Conservation (phyloP, 2,113 vertebrate species). For the Pituophis catenifer region DNA sequence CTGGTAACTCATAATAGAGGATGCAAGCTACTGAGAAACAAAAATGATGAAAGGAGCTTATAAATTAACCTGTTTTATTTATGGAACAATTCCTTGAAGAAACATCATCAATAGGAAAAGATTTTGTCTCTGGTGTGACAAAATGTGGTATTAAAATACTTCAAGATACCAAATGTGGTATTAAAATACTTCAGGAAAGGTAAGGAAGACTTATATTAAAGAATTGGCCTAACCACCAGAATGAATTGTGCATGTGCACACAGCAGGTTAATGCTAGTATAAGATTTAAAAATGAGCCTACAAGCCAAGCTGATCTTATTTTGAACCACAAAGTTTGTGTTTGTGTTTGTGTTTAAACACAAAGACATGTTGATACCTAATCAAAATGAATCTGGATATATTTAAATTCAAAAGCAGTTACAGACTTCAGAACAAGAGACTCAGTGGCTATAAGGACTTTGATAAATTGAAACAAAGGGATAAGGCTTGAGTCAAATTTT, state of each 20-base stretch:
- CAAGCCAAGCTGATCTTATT: too few species aligned
- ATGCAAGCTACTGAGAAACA: neutral
- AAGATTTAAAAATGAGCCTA: too few species aligned
- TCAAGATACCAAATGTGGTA: neutral
- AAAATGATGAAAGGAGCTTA: neutral
- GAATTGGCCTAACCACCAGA: neutral
- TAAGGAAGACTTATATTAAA: neutral
- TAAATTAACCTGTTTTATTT: neutral
- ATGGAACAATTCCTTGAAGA: neutral
- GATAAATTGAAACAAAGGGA: neutral
- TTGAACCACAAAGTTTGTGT: too few species aligned
- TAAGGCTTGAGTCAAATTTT: too few species aligned
- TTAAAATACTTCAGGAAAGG: neutral
- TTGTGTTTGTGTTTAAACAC: too few species aligned
- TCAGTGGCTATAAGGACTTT: neutral
- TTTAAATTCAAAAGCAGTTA: neutral
- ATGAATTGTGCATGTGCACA: neutral
- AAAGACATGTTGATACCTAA: too few species aligned
- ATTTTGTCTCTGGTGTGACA: neutral
- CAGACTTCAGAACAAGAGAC: neutral
- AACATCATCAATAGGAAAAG: neutral
- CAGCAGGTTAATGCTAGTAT: too few species aligned
- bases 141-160: neutral
- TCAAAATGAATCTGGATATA: too few species aligned
- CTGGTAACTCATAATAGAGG: neutral